Evolutionary conservation across 2,888 invertebrate genomes (phyloP).

Genomic region (Holacanthella duospinosa): DNA sequence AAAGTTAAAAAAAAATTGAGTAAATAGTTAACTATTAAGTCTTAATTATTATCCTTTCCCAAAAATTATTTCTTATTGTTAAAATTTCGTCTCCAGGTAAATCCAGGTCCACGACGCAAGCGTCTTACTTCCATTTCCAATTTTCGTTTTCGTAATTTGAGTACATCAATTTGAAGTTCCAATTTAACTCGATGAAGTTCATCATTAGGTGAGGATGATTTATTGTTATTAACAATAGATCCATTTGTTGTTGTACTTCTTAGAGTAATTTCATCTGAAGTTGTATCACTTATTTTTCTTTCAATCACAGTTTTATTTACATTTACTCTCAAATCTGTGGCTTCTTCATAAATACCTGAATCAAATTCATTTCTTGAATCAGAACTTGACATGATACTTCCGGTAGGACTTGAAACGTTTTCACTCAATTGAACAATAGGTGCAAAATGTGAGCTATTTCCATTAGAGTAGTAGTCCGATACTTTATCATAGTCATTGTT

Average conservation of each 20-base stretch:
- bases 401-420: conserved; percentile 10
- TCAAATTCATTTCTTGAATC: conserved; percentile 10
- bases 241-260: neutral
- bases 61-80: no score
- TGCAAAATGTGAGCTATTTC: conserved; percentile 25
- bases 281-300: conserved; percentile 1
- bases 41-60: no score
- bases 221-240: no score
- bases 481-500: neutral
- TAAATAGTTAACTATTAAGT: no score
- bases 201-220: conserved; percentile 7
- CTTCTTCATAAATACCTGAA: conserved; percentile 11
- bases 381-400: neutral
- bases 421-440: conserved; percentile 37
- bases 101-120: conserved; percentile 9
- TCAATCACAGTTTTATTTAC: neutral
- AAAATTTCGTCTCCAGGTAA: neutral
- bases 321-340: conserved; percentile 8
- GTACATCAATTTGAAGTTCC: conserved; percentile 35
- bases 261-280: conserved; percentile 5
- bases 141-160: conserved; percentile 33
- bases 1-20: no score
- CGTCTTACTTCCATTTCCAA: conserved; percentile 17
- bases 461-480: neutral
- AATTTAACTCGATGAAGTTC: conserved; percentile 22